These are phyloP conservation scores for Lichenostomus cassidix DNA, from an alignment of 2,113 vertebrate genomes.

Conservation along the genomic window DNA sequence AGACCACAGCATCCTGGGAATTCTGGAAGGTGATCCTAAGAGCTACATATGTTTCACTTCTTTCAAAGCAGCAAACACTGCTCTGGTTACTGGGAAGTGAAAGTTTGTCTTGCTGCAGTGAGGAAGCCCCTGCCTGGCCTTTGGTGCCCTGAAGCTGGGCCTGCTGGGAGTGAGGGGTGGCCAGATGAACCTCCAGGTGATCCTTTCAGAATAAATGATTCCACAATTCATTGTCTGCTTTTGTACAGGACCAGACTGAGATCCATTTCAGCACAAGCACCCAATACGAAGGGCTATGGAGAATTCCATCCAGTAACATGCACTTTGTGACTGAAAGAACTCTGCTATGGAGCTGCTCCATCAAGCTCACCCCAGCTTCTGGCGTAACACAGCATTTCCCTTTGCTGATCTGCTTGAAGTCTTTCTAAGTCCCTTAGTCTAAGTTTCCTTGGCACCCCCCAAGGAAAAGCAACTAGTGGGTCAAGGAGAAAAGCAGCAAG, in stretches of 20 bases:
- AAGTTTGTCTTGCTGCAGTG: background rate
- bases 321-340: background rate
- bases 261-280: background rate
- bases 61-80: background rate
- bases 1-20: background rate
- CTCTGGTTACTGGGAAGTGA: background rate
- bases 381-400: background rate
- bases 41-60: background rate
- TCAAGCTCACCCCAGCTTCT: background rate
- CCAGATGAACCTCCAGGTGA: background rate
- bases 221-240: background rate
- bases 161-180: background rate
- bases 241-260: background rate
- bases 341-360: background rate
- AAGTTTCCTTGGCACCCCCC: background rate
- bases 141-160: background rate
- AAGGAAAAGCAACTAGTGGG: slow-evolving; percentile 13
- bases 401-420: background rate
- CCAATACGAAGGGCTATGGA: background rate
- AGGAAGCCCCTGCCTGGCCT: background rate
- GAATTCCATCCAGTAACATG: background rate
- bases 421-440: background rate
- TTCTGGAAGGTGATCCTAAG: background rate
- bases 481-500: slow-evolving; percentile 31
- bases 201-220: background rate